A percentile compares a stretch with the other conserved stretches of the same genome.
Evolutionary conservation across 2,888 invertebrate genomes (phyloP).

Genomic region (Aricia artaxerxes): DNA sequence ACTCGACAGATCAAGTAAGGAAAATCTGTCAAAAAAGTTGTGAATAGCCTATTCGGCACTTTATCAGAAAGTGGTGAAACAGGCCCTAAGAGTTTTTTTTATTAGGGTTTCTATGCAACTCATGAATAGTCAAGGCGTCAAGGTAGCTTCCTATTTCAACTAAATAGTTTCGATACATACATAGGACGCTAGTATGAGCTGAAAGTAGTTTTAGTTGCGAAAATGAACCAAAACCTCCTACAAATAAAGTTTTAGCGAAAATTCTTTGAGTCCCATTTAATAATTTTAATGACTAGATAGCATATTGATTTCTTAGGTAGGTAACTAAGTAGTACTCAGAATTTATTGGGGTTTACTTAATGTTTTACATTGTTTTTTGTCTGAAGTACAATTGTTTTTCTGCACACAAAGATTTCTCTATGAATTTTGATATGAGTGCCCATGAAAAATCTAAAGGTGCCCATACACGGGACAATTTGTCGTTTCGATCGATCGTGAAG

Average conservation of each 20-base stretch:
- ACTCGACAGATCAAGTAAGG: too few relatives aligned
- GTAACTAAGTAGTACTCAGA: not conserved
- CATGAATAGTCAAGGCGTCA: too few relatives aligned
- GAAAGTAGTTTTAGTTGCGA: not conserved
- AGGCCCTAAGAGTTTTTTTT: too few relatives aligned
- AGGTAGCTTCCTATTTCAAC: not conserved
- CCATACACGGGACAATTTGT: too few relatives aligned
- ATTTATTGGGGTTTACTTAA: not conserved
- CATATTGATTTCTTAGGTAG: slow-evolving; percentile 17
- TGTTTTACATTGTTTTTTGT: not conserved
- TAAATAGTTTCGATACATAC: not conserved
- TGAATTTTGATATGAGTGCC: not conserved
- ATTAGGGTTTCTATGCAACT: too few relatives aligned
- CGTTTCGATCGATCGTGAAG: too few relatives aligned
- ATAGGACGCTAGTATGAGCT: not conserved
- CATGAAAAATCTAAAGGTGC: not conserved
- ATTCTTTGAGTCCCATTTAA: slow-evolving; percentile 26
- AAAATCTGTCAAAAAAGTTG: too few relatives aligned
- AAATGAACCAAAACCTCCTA: not conserved
- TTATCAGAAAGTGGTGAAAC: too few relatives aligned
- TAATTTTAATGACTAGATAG: slow-evolving; percentile 20
- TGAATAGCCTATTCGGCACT: too few relatives aligned
- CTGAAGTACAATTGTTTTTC: not conserved
- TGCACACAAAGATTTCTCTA: not conserved
- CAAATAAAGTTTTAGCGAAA: slow-evolving; percentile 10